Conservation (phyloP, 2,113 vertebrate genomes). For the Cololabis saira region DNA sequence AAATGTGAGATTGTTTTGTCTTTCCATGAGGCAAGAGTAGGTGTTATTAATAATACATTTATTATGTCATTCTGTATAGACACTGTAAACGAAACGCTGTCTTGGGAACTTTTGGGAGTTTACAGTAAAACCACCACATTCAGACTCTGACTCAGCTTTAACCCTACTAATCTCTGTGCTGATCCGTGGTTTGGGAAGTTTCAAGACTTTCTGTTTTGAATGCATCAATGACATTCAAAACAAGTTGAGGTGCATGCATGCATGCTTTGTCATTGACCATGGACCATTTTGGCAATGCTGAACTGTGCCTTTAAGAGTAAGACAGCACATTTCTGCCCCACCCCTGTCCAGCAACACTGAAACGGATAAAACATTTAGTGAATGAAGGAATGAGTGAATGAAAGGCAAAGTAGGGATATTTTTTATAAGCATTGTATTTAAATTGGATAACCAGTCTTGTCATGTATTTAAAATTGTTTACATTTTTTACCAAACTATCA, state of each 20-base stretch:
- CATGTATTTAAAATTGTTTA: too few relatives aligned
- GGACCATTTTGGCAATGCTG: constrained; percentile 2
- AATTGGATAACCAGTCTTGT: too few relatives aligned
- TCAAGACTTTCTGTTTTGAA: constrained; percentile 1
- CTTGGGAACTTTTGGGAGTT: constrained; percentile 33
- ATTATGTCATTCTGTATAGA: too few relatives aligned
- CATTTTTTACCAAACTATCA: too few relatives aligned
- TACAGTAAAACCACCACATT: constrained; percentile 32
- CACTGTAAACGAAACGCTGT: not conserved
- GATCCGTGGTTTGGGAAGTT: constrained; percentile 52
- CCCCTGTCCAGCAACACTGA: too few relatives aligned
- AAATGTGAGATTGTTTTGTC: too few relatives aligned
- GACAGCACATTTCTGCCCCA: constrained; percentile 25
- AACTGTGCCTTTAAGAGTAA: not conserved
- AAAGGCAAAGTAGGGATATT: too few relatives aligned
- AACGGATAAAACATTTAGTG: too few relatives aligned
- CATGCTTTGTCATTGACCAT: constrained; percentile 50
- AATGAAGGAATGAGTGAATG: too few relatives aligned
- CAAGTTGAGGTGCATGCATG: not conserved
- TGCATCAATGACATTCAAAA: constrained; percentile 10
- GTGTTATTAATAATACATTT: too few relatives aligned
- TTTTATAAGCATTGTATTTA: too few relatives aligned
- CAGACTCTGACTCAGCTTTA: constrained; percentile 38
- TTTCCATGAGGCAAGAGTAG: too few relatives aligned
- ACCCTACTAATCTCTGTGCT: constrained; percentile 48